These are phyloP conservation scores for Chamaetylas fuelleborni DNA, from an alignment of 2,113 vertebrate species.

Conservation along the genomic window DNA sequence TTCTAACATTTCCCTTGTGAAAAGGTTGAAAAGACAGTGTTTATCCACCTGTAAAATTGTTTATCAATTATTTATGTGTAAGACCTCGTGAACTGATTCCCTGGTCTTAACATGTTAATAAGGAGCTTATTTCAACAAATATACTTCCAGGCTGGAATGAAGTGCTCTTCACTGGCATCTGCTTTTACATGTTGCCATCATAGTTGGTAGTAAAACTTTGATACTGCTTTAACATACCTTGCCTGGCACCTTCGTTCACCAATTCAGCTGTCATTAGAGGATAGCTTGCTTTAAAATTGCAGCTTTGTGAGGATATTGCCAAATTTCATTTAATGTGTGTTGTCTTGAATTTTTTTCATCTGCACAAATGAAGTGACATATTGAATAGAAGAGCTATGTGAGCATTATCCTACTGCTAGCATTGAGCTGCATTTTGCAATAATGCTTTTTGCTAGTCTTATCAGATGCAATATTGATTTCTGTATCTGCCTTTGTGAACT, in stretches of 20 bases:
- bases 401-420: background rate
- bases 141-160: background rate
- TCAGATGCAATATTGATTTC: background rate
- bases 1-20: background rate
- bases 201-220: background rate
- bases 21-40: background rate
- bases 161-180: background rate
- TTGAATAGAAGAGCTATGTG: background rate
- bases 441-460: background rate
- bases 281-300: background rate
- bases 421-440: background rate
- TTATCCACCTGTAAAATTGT: slow-evolving; percentile 24
- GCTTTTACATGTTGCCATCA: background rate
- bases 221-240: background rate
- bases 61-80: slow-evolving; percentile 20
- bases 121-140: slow-evolving; percentile 26
- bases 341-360: background rate
- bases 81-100: background rate
- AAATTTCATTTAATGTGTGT: background rate
- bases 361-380: background rate
- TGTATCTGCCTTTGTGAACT: slow-evolving; percentile 34
- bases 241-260: background rate
- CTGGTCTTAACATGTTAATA: slow-evolving; percentile 40
- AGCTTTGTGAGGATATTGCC: background rate
- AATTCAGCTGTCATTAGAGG: background rate